Base-by-base conservation (phyloP, 1,140 invertebrate genomes). In the Plectrocnemia conspersa region DNA sequence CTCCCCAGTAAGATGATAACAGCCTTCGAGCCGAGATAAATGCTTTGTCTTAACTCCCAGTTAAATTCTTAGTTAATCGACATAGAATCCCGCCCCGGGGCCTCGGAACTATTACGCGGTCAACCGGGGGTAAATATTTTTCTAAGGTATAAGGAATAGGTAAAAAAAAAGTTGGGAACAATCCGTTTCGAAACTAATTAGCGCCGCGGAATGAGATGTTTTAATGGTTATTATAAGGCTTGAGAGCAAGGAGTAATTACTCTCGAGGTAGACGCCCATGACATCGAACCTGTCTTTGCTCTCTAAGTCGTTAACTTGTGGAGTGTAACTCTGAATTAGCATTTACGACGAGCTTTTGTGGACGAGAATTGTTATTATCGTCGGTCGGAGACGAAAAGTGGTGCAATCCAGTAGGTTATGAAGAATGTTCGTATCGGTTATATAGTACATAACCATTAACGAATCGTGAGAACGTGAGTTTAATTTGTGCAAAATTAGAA, bases 11-110 rank as follows among this genome's bases (percentile, higher is more conserved):
- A 38, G 18, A 38, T 38, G 35, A 38, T 38, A 49, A 50, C 47
- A 50, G 47, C 47, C 47, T 27, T 50, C 5, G 42, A 24, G 4
- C 27, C 47, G 22, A 53, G 33, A 52, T 58, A 52, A 52, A 53
- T 52, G 56, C 50, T 27, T 52, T 38, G 21, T 32, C 50, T 36
- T 41, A 53, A 58, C 56, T 58, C 49, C 56, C 56, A 53, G 56
- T 58, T 58, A 58, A 58, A 58, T 58, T 58, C 49, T 52, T 47
- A 23, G 55, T 32, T 58, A 57, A 58, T 58, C 44, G 50, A 46
- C 45, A 52, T 24, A n/a, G n/a, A 36, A 29, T 46, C 15, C 27
- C 1, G 54, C 54, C 54, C 40, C 15, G 46, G 38, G 47, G 46
- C 19, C 21, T 24, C 13, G 11, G 25, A 11, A 35, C 47, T 50